Evolutionary conservation across 1,140 invertebrate genomes (phyloP), one percentile per base, ranked within the genome.

Genomic region (Zaprionus vittiger): DNA sequence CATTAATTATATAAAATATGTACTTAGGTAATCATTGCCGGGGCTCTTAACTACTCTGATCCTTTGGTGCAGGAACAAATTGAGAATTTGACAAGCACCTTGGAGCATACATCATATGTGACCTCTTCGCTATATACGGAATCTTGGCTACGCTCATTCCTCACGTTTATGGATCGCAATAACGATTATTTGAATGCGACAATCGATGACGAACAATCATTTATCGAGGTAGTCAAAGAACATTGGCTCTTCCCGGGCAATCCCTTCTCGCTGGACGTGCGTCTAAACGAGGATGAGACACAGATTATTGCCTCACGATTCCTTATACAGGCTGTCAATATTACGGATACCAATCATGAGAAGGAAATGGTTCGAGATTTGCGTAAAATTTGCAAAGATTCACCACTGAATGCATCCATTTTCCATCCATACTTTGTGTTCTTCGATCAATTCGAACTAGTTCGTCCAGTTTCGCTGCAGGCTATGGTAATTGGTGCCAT

Each of bases 341-440:
- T 98, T 12, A 97, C 95, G 34, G 96, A 97, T 41, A 97, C 97
- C 0, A 98, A 98, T 90, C 96, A 97, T 72, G 98, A 98, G 89
- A 98, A 97, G 83, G 97, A 98, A 75, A 98, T 99, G 96, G 96
- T 98, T 1, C 95, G 95, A 72, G 95, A 96, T 56, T 93, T 99
- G 2, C 93, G 98, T 67, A 91, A 95, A 67, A 96, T 99, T 4
- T 97, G 97, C 54, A 92, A 95, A 0, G 95, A 96, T 9, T 97
- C 97, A 11, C 94, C 95, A 0, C 93, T 98, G 6, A 97, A 98
- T 77, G 97, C 96, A 17, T 98, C 96, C 7, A 97, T 98, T 2
- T 99, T 98, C 85, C 97, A 99, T 94, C 98, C 98, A 0, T 98
- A 98, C 83, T 98, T 99, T 83, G 97, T 98, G 5, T 99, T 98